These are phyloP conservation scores for Camptogramma bilineatum DNA, from an alignment of 2,888 invertebrate species.

Conservation along the genomic window DNA sequence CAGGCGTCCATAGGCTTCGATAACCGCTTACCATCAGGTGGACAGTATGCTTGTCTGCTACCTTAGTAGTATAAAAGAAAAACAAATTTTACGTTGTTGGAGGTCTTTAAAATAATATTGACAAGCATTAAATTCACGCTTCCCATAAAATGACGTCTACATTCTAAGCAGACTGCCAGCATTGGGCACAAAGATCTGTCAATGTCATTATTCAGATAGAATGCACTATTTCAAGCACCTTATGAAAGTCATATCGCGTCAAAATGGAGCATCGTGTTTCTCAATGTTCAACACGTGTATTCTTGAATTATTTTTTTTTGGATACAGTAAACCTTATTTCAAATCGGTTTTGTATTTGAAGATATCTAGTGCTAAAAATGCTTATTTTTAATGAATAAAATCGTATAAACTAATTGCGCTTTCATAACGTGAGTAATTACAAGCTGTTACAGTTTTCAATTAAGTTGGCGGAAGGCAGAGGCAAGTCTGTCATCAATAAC, in stretches of 20 bases:
- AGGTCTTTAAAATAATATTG: background rate
- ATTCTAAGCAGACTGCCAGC: conserved; percentile 23
- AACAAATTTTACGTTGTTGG: background rate
- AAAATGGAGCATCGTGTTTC: conserved; percentile 19
- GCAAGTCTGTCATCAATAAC: conserved; percentile 19
- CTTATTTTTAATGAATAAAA: background rate
- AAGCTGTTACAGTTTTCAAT: conserved; percentile 14
- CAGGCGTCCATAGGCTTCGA: too few relatives aligned
- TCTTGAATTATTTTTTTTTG: too few relatives aligned
- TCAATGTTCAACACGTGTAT: conserved; percentile 14
- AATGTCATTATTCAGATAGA: conserved; percentile 38
- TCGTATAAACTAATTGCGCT: background rate
- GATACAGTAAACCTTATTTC: too few relatives aligned
- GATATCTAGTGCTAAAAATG: too few relatives aligned
- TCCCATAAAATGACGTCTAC: conserved; percentile 25
- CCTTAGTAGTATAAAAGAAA: too few relatives aligned
- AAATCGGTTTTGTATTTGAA: too few relatives aligned
- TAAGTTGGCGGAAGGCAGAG: conserved; percentile 14
- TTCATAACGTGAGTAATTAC: background rate
- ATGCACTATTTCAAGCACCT: conserved; percentile 33
- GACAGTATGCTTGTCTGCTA: too few relatives aligned
- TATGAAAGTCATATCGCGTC: conserved; percentile 38
- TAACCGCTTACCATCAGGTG: too few relatives aligned
- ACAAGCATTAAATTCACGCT: conserved; percentile 20
- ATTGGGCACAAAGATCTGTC: conserved; percentile 28